phyloP scores from a whole-genome alignment of 2,797 vertebrate species.

The Poeciliopsis infans region DNA sequence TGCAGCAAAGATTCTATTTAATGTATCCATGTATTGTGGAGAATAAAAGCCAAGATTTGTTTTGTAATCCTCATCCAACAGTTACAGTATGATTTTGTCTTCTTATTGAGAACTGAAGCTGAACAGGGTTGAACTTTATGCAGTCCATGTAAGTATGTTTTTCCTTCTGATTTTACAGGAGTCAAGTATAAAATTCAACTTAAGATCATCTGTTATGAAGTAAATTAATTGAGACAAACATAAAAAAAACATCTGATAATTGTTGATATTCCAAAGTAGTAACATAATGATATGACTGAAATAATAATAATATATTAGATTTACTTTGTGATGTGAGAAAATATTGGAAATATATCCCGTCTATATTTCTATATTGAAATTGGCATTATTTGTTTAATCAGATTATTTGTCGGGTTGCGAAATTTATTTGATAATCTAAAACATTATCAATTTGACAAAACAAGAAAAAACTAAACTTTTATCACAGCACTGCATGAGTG shows the following conservation, averaged over 20 bases:
- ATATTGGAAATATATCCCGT: background rate
- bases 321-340: background rate
- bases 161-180: background rate
- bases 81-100: constrained; percentile 25
- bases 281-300: background rate
- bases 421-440: background rate
- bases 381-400: background rate
- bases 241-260: background rate
- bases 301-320: background rate
- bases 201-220: background rate
- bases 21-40: constrained; percentile 16
- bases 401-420: background rate
- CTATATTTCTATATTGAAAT: background rate
- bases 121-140: background rate
- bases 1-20: constrained; percentile 9
- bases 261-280: background rate
- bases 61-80: background rate
- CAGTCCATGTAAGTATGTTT: background rate
- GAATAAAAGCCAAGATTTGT: constrained; percentile 2
- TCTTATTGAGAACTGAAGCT: constrained; percentile 31
- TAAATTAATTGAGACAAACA: background rate
- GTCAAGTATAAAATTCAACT: background rate
- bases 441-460: background rate
- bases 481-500: background rate
- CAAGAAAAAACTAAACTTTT: background rate